Base-by-base conservation (phyloP, 2,888 invertebrate genomes). In the Incurvaria masculella region DNA sequence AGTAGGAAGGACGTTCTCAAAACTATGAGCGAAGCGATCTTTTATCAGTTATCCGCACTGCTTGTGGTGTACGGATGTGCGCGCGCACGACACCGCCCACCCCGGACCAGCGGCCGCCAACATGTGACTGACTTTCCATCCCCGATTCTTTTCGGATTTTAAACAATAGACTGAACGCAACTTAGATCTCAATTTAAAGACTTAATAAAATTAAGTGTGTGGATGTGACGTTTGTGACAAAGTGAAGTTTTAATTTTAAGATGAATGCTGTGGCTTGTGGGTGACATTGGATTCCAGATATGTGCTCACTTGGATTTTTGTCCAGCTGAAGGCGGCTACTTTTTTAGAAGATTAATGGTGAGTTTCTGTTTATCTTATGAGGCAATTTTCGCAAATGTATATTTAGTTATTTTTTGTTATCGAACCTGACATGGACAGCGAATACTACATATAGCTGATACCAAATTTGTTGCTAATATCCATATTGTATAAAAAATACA, bases 181-280 rank as follows among this genome's bases (percentile, higher is more conserved):
- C 76, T 57, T 67, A 72, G 78, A 78, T 78, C 78, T 78, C 76
- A 78, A 69, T 42, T 59, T 68, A 63, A 76, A 78, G 78, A 76
- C 78, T 78, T 69, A 70, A 59, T 70, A 33, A 33, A 33, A 33
- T 33, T 33, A 33, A 33, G 33, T 33, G 33, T 33, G 33, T n/a
- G 33, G 33, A 23, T n/a, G 23, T 10, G 23, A 23, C 10, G 23
- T 10, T 23, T 14, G 33, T 33, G 33, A 33, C 33, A 14, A 33
- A 14, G 33, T 33, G 23, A 23, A 23, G 33, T 33, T 33, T 33
- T 33, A 33, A 33, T 33, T 33, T 14, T 33, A 33, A 33, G 33
- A n/a, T 33, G 33, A 4, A 23, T 23, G 23, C 10, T 10, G 23
- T 23, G 23, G 23, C 4, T 8, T 33, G 33, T 33, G 33, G 33